Evolutionary conservation across 2,113 vertebrate genomes (phyloP), one percentile per base, ranked within the genome.

Genomic region (Ptilonorhynchus violaceus): DNA sequence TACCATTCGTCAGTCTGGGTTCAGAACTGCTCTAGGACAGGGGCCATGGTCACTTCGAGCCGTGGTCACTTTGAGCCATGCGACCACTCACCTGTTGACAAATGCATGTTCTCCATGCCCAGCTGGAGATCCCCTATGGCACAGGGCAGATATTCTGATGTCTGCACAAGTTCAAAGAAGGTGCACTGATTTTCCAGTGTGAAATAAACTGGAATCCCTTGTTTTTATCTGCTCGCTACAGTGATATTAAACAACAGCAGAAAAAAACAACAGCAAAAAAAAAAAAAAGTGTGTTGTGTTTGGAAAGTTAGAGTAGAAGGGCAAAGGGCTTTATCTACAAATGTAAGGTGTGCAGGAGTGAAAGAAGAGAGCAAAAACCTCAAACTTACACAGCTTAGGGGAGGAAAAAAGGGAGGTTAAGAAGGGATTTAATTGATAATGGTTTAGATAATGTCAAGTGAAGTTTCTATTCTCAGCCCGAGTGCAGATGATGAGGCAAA

Each of bases 341-440:
- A 41, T 56, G 39, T 78, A 94, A 91, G 73, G 73, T 91, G 81
- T 53, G 25, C 42, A 90, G 69, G 64, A 88, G 53, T 46, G 60
- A 72, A 85, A 69, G 22, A 53, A 11, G 17, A 69, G 46, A 74
- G 13, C 28, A 59, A 67, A 94, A 88, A 18, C 11, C 4, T 18
- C 15, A 50, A 79, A 73, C 33, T 76, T 69, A 82, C 7, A 55
- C 52, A 78, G 84, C 79, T 86, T 80, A 79, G 23, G 55, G 60
- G 58, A 3, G 0, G 4, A 23, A 50, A 81, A 86, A 64, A 82
- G 7, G 42, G 20, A 75, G 91, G 66, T 94, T 85, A 95, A 95
- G 68, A 49, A 96, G 25, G 28, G 62, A 94, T 97, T 98, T 97
- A 97, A 96, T 96, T 97, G 81, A 93, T 92, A 96, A 85, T 95